These are phyloP conservation scores for Halichondria panicea DNA, from an alignment of 37 sponge, comb jelly and placozoan genomes.

Conservation along the genomic window DNA sequence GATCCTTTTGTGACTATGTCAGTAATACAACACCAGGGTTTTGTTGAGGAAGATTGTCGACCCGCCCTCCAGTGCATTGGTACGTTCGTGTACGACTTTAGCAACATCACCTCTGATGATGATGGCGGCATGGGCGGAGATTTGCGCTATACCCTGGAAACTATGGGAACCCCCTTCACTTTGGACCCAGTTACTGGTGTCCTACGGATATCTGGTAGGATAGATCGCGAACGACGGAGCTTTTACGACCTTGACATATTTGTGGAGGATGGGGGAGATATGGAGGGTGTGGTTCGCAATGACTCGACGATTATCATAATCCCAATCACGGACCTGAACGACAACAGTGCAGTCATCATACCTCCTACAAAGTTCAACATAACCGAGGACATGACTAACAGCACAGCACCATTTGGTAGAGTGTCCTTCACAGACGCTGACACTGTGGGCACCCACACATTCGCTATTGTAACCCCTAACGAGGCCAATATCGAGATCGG, in stretches of 20 bases:
- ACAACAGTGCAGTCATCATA: slow-evolving; percentile 53
- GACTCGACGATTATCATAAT: slow-evolving; percentile 32
- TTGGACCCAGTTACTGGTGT: slow-evolving; percentile 36
- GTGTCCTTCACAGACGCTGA: slow-evolving; percentile 39
- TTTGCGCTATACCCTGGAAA: slow-evolving; percentile 21
- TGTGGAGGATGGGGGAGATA: slow-evolving; percentile 44
- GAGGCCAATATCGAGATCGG: slow-evolving; percentile 6
- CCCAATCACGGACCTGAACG: slow-evolving; percentile 66
- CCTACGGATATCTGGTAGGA: slow-evolving; percentile 11
- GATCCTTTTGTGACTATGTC: slow-evolving; percentile 14
- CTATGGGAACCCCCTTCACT: slow-evolving; percentile 36
- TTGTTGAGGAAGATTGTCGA: slow-evolving; percentile 32
- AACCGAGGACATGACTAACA: slow-evolving; percentile 20
- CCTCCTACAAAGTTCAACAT: slow-evolving; percentile 34
- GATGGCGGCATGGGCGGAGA: slow-evolving; percentile 57
- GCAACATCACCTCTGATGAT: slow-evolving; percentile 39
- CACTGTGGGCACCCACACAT: slow-evolving; percentile 9
- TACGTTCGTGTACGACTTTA: slow-evolving; percentile 31
- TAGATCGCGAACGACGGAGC: slow-evolving; percentile 36
- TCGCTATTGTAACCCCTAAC: neutral
- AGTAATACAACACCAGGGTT: neutral
- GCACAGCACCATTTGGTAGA: slow-evolving; percentile 8
- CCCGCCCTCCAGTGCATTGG: slow-evolving; percentile 14
- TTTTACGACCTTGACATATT: slow-evolving; percentile 35
- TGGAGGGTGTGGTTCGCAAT: slow-evolving; percentile 17